A percentile compares a stretch with the other conserved stretches of the same genome.
These are phyloP conservation scores for Aphis craccivora DNA, from an alignment of 1,140 invertebrate species.

Conservation along the genomic window DNA sequence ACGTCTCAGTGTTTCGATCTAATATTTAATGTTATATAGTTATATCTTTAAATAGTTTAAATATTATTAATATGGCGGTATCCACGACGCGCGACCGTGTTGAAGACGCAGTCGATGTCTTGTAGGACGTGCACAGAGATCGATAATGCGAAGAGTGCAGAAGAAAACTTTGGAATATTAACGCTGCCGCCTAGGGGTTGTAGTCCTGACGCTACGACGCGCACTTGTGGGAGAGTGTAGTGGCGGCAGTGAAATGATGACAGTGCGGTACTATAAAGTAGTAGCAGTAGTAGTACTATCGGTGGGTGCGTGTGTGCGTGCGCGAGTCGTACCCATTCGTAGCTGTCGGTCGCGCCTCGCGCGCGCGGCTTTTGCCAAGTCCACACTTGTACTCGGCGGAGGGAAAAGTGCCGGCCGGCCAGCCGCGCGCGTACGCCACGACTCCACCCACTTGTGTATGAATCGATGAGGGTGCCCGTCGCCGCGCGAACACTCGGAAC, in stretches of 20 bases:
- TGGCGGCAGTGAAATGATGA: not conserved
- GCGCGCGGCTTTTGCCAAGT: not conserved
- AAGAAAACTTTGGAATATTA: slow-evolving; percentile 26
- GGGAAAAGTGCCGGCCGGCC: not conserved
- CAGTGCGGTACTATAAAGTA: not conserved
- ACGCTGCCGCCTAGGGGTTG: not conserved
- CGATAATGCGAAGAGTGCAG: slow-evolving; percentile 15
- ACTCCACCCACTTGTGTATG: slow-evolving; percentile 53
- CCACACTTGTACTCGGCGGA: not conserved
- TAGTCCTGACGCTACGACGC: not conserved
- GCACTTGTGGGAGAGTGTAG: not conserved
- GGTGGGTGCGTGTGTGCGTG: not conserved
- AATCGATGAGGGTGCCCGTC: slow-evolving; percentile 48
- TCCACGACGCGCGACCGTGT: not conserved
- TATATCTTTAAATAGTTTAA: not conserved
- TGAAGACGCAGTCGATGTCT: not conserved
- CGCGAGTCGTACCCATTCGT: not conserved
- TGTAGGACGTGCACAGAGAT: not conserved
- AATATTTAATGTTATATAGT: not conserved
- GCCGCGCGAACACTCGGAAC: not conserved
- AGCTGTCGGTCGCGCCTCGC: not conserved
- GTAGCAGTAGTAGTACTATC: not conserved
- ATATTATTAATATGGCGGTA: not conserved
- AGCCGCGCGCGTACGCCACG: not conserved
- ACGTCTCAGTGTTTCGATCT: not conserved